Evolutionary conservation across 2,888 invertebrate genomes (phyloP).

Genomic region (Celastrina argiolus): DNA sequence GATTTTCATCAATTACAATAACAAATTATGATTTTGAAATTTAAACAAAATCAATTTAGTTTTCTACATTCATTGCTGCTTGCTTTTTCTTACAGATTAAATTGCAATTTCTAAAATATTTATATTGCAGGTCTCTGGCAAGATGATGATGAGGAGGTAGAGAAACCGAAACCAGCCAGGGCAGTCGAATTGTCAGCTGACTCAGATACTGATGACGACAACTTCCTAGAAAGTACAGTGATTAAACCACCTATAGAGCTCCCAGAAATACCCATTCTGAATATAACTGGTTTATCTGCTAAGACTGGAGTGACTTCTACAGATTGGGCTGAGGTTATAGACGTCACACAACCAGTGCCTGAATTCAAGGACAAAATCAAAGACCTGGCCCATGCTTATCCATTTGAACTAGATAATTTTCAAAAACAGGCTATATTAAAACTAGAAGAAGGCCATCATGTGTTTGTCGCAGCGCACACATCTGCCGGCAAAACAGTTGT

Average conservation of each 20-base stretch:
- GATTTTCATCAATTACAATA: no score
- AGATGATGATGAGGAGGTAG: conserved; percentile 54
- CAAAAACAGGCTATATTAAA: conserved; percentile 98
- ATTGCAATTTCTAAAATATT: conserved; percentile 10
- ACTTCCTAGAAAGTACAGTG: conserved; percentile 59
- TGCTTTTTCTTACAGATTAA: background rate
- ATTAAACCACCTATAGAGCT: conserved; percentile 57
- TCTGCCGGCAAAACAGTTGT: conserved; percentile 99
- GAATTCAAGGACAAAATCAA: conserved; percentile 90
- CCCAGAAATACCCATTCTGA: conserved; percentile 80
- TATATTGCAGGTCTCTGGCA: conserved; percentile 61
- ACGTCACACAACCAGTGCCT: conserved; percentile 86
- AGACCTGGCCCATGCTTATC: conserved; percentile 89
- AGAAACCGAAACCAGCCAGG: conserved; percentile 36
- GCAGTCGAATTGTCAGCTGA: conserved; percentile 39
- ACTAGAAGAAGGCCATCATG: conserved; percentile 94
- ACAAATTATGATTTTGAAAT: no score
- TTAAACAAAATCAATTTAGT: no score
- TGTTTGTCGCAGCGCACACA: conserved; percentile 99
- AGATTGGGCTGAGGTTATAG: conserved; percentile 93
- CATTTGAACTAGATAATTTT: conserved; percentile 96
- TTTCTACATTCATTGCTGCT: no score
- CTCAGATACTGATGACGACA: conserved; percentile 49
- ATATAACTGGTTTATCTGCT: conserved; percentile 78
- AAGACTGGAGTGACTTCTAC: conserved; percentile 72